Evolutionary conservation across 2,797 vertebrate species (phyloP).

Genomic region (Mormyrus proboscirostris): DNA sequence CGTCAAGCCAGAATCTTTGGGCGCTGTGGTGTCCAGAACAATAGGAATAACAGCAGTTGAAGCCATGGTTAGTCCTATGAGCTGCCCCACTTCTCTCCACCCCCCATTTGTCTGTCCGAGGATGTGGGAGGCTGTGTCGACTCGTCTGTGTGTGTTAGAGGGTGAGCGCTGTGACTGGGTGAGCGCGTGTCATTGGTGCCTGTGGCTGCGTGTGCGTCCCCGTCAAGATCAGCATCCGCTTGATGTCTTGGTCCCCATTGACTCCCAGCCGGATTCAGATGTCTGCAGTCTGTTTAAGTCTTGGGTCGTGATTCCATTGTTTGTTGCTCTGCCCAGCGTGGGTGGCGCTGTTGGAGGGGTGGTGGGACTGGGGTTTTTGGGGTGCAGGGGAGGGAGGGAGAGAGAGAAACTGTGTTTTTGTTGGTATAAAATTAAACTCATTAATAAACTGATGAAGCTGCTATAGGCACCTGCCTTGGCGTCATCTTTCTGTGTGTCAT

Average conservation of each 20-base stretch:
- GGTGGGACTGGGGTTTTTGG: conserved; percentile 47
- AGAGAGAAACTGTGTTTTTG: conserved; percentile 68
- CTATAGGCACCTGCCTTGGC: conserved; percentile 35
- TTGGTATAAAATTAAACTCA: conserved; percentile 78
- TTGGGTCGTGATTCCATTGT: conserved; percentile 44
- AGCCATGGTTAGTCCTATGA: conserved; percentile 24
- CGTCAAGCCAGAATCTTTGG: conserved; percentile 27
- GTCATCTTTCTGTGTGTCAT: conserved; percentile 24
- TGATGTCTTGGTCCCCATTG: conserved; percentile 28
- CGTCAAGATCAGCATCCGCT: conserved; percentile 41
- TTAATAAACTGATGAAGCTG: conserved; percentile 75
- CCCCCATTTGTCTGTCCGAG: conserved; percentile 16
- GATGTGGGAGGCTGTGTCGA: conserved; percentile 32
- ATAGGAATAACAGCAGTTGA: conserved; percentile 20
- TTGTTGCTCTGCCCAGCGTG: conserved; percentile 40
- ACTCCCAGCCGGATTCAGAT: conserved; percentile 34
- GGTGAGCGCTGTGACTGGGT: not conserved
- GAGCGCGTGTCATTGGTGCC: conserved; percentile 17
- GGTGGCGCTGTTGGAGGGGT: conserved; percentile 33
- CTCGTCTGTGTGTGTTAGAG: conserved; percentile 14
- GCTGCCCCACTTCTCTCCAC: conserved; percentile 28
- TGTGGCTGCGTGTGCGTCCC: conserved; percentile 29
- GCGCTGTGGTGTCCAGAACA: conserved; percentile 23
- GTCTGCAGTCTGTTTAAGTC: conserved; percentile 43
- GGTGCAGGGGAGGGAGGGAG: conserved; percentile 42